These are phyloP conservation scores for Neosilurus mollespiculum DNA, from an alignment of 2,797 vertebrate genomes.

Conservation along the genomic window DNA sequence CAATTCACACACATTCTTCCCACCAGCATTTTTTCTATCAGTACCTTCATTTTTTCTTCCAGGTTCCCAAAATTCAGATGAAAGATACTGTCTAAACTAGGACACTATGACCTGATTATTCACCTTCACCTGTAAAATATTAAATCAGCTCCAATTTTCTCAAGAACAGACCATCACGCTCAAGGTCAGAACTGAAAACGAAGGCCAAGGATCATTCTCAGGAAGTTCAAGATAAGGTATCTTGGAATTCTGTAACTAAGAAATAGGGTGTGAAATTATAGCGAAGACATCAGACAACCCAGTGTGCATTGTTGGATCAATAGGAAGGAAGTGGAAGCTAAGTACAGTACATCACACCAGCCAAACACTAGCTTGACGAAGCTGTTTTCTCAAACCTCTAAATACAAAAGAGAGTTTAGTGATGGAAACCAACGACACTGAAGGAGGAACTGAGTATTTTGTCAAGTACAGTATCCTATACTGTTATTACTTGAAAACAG, in stretches of 20 bases:
- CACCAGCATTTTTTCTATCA: not conserved
- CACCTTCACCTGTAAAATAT: not conserved
- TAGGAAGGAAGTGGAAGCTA: not conserved
- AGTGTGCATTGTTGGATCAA: not conserved
- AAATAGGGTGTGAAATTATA: not conserved
- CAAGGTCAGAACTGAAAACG: not conserved
- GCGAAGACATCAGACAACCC: not conserved
- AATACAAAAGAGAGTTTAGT: not conserved
- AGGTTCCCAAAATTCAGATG: not conserved
- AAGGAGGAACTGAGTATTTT: not conserved
- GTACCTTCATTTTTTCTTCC: too few relatives aligned
- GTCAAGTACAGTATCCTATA: not conserved
- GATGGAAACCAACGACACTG: not conserved
- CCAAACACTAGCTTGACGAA: not conserved
- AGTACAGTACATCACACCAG: not conserved
- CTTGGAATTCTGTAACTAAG: not conserved
- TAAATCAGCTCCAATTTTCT: not conserved
- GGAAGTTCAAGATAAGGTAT: not conserved
- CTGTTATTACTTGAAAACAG: too few relatives aligned
- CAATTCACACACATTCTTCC: not conserved
- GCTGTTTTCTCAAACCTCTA: not conserved
- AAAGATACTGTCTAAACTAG: not conserved
- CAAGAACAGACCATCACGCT: not conserved
- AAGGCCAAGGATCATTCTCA: not conserved
- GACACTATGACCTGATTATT: not conserved